A percentile compares a stretch with the other conserved stretches of the same genome.
Conservation (phyloP, 2,113 vertebrate species). For the Mus pahari region DNA sequence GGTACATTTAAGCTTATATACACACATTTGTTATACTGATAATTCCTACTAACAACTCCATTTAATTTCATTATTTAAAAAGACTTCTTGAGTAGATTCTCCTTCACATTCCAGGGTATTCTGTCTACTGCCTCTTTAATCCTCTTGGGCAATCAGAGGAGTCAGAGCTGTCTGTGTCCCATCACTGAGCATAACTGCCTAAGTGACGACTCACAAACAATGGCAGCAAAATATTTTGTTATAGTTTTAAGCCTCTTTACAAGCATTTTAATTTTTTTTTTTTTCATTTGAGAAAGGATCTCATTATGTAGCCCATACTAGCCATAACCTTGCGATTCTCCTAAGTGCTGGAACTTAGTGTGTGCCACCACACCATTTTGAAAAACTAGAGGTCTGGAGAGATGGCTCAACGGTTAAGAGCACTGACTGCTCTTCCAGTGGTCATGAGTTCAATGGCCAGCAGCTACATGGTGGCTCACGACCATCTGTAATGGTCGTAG, state of each 20-base stretch:
- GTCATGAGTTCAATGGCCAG: no score
- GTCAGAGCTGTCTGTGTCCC: background rate
- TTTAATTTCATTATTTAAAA: slow-evolving; percentile 32
- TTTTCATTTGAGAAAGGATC: background rate
- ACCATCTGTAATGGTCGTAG: no score
- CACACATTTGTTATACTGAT: background rate
- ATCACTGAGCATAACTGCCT: background rate
- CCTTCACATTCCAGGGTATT: background rate
- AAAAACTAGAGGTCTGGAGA: no score
- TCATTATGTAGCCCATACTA: background rate
- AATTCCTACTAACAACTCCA: background rate
- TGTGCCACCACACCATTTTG: background rate
- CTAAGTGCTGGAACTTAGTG: background rate
- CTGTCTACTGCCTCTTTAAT: background rate
- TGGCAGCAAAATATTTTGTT: background rate
- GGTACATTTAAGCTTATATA: background rate
- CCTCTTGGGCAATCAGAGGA: background rate
- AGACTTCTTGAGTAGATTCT: background rate
- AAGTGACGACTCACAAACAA: background rate
- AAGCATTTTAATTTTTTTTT: background rate
- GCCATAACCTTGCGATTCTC: background rate
- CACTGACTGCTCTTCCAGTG: no score
- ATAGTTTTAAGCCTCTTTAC: background rate
- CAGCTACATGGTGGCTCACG: no score
- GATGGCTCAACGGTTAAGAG: no score